Percentiles rank a stretch among this genome's conserved stretches.
Conservation (phyloP, 2,888 invertebrate species). For the Dusona sp. region DNA sequence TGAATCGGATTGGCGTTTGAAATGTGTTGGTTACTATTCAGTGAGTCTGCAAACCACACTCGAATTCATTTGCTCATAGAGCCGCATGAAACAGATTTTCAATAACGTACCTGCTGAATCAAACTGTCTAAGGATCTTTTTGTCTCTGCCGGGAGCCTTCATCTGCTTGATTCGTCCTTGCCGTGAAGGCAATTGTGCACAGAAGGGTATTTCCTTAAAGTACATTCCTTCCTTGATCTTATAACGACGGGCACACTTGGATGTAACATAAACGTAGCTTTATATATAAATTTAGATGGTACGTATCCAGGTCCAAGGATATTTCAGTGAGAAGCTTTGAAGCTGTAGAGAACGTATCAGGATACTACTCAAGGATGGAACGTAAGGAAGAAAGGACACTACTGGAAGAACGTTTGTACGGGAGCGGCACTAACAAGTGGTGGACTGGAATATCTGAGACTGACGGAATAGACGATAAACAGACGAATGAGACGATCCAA, state of each 20-base stretch:
- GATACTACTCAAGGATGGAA: constrained; percentile 67
- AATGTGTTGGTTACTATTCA: neutral
- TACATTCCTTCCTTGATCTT: constrained; percentile 68
- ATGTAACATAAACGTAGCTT: constrained; percentile 18
- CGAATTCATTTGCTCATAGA: neutral
- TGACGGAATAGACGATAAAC: constrained; percentile 80
- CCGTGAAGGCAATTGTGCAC: constrained; percentile 5
- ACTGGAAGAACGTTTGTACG: neutral
- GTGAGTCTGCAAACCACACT: neutral
- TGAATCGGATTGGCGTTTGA: neutral
- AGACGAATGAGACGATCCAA: constrained; percentile 74
- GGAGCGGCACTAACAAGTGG: constrained; percentile 67
- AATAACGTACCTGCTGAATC: constrained; percentile 25
- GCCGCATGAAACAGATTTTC: constrained; percentile 11
- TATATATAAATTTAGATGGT: constrained; percentile 28
- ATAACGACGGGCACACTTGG: constrained; percentile 63
- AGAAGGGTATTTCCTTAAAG: constrained; percentile 4
- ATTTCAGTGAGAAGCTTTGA: constrained; percentile 78
- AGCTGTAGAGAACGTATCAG: constrained; percentile 48
- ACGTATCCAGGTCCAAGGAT: constrained; percentile 67
- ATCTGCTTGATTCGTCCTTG: constrained; percentile 68
- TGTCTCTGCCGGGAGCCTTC: constrained; percentile 20
- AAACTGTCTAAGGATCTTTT: constrained; percentile 30
- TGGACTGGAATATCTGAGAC: constrained; percentile 67
- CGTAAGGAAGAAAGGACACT: constrained; percentile 40